These are phyloP conservation scores for Nymphalis c-album DNA, from an alignment of 2,888 invertebrate species.

Conservation along the genomic window DNA sequence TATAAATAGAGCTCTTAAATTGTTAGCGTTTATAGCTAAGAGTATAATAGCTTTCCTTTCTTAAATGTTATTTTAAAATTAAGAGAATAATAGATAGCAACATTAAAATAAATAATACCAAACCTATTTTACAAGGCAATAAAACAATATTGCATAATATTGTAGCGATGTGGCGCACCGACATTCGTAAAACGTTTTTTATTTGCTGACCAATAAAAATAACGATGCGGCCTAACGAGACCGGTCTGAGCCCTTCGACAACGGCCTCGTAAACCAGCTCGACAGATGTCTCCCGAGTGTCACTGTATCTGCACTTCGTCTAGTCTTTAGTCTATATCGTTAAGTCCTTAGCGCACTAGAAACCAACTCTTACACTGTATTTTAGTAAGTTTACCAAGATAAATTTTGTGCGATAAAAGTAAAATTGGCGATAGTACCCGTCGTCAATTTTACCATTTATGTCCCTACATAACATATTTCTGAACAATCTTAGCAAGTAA, in stretches of 20 bases:
- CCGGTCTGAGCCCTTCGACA: slow-evolving; percentile 23
- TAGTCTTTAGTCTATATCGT: background rate
- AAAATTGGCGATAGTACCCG: too few species aligned
- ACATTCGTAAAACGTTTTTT: slow-evolving; percentile 23
- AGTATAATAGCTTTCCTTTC: too few species aligned
- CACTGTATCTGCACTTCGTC: background rate
- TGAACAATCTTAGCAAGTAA: too few species aligned
- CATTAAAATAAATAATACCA: background rate
- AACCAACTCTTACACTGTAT: too few species aligned
- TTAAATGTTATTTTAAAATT: too few species aligned
- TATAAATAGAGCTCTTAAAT: too few species aligned
- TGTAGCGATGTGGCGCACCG: slow-evolving; percentile 11
- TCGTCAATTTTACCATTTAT: too few species aligned
- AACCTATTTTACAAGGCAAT: background rate
- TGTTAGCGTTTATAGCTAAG: too few species aligned
- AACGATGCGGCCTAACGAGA: slow-evolving; percentile 22
- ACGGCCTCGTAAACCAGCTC: slow-evolving; percentile 14
- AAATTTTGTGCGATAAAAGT: too few species aligned
- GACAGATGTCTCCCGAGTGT: background rate
- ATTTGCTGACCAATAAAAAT: slow-evolving; percentile 29
- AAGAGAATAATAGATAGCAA: background rate
- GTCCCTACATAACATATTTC: too few species aligned
- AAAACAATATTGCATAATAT: slow-evolving; percentile 12
- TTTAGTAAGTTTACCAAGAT: too few species aligned
- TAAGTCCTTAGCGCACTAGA: too few species aligned